Conservation (phyloP, 2,888 invertebrate genomes). For the Melitaea athalia region DNA sequence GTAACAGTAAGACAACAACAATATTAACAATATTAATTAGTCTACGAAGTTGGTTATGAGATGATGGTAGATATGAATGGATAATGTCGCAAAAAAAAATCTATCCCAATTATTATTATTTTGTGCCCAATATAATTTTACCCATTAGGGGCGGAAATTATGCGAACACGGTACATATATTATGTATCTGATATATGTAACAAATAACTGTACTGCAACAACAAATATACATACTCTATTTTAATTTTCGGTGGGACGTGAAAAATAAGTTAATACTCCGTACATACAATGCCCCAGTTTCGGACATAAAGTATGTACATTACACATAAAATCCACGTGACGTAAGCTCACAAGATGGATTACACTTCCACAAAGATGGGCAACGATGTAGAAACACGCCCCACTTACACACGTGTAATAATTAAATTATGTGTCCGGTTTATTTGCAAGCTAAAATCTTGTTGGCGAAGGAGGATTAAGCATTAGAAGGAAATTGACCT, state of each 20-base stretch:
- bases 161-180: no score
- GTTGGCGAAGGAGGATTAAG: slow-evolving; percentile 9
- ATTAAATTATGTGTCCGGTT: slow-evolving; percentile 21
- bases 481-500: slow-evolving; percentile 13
- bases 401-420: neutral
- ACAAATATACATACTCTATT: neutral
- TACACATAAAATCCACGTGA: neutral
- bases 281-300: neutral
- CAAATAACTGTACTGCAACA: no score
- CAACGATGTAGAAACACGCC: slow-evolving; percentile 1
- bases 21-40: no score
- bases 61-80: neutral
- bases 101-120: no score
- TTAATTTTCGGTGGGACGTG: neutral
- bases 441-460: slow-evolving; percentile 8
- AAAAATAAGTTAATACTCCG: neutral
- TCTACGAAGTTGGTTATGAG: neutral
- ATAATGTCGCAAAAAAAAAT: no score
- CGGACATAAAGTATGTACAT: neutral
- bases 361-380: neutral
- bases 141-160: neutral
- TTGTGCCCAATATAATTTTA: no score
- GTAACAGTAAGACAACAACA: no score
- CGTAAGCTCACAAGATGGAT: slow-evolving; percentile 1
- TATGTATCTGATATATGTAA: no score